Evolutionary conservation across 2,113 vertebrate species (phyloP).

Genomic region (Microcebus murinus): DNA sequence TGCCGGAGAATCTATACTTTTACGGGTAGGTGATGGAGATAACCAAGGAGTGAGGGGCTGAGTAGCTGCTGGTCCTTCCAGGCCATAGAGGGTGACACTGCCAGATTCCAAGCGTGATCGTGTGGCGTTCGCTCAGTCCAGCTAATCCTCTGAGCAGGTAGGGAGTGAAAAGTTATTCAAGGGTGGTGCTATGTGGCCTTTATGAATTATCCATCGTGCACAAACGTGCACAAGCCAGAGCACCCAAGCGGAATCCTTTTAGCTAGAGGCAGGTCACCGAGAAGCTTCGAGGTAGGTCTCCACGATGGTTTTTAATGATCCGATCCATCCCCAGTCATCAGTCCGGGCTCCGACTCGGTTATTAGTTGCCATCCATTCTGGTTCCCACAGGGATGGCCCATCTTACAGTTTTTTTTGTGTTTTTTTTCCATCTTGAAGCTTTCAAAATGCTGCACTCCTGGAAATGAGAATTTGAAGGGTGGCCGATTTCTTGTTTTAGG

Average conservation of each 20-base stretch:
- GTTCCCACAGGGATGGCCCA: slow-evolving; percentile 77
- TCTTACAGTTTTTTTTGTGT: slow-evolving; percentile 65
- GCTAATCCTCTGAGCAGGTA: slow-evolving; percentile 77
- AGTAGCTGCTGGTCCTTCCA: slow-evolving; percentile 38
- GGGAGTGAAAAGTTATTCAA: slow-evolving; percentile 85
- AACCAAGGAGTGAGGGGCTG: slow-evolving; percentile 11
- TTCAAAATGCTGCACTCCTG: neutral
- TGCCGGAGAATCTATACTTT: neutral
- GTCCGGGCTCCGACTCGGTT: slow-evolving; percentile 66
- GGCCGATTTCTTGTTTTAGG: slow-evolving; percentile 2
- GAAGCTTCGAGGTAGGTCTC: slow-evolving; percentile 79
- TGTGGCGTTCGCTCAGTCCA: slow-evolving; percentile 63
- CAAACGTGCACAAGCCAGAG: slow-evolving; percentile 88
- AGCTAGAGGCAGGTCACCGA: slow-evolving; percentile 81
- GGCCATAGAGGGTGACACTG: slow-evolving; percentile 77
- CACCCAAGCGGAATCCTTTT: slow-evolving; percentile 86
- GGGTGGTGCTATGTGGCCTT: slow-evolving; percentile 86
- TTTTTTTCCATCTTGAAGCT: slow-evolving; percentile 53
- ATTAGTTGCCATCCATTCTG: slow-evolving; percentile 57
- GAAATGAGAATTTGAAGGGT: slow-evolving; percentile 25
- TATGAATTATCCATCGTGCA: slow-evolving; percentile 94
- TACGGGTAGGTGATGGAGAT: neutral
- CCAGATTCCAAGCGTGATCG: slow-evolving; percentile 61
- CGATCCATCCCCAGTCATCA: neutral
- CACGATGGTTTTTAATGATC: slow-evolving; percentile 68